Evolutionary conservation across 2,113 vertebrate genomes (phyloP).

Genomic region (Prietella phreatophila): DNA sequence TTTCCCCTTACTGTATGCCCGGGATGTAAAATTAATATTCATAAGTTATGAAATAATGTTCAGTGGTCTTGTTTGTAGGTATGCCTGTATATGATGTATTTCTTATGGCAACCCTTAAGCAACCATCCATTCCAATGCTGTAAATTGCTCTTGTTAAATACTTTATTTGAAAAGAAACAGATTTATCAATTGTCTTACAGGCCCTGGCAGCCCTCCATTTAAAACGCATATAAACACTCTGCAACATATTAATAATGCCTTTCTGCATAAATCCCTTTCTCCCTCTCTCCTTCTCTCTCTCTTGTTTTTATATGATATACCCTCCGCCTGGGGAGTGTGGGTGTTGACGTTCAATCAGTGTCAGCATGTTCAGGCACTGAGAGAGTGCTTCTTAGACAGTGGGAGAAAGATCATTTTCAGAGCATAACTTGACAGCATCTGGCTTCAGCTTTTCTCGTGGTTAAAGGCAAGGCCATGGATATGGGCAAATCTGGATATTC

Average conservation of each 20-base stretch:
- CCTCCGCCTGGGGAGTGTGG: background rate
- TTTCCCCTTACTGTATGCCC: background rate
- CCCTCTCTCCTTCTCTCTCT: background rate
- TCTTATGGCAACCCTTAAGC: constrained; percentile 6
- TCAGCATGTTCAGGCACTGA: constrained; percentile 7
- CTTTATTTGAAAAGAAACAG: constrained; percentile 19
- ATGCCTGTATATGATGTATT: background rate
- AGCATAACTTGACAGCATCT: background rate
- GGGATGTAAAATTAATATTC: background rate
- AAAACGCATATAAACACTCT: constrained; percentile 1
- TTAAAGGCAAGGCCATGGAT: background rate
- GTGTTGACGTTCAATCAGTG: background rate
- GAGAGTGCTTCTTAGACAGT: background rate
- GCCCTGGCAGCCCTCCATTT: background rate
- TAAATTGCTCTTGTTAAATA: constrained; percentile 17
- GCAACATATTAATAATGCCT: constrained; percentile 4
- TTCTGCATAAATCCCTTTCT: background rate
- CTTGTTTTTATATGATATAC: constrained; percentile 3
- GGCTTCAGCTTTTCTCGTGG: background rate
- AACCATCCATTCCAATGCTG: background rate
- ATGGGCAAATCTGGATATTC: background rate
- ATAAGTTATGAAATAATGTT: background rate
- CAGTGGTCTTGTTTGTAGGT: background rate
- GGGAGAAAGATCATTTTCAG: background rate
- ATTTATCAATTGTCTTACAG: constrained; percentile 15